phyloP scores from a whole-genome alignment of 2,113 vertebrate species.

The Dromiciops gliroides region DNA sequence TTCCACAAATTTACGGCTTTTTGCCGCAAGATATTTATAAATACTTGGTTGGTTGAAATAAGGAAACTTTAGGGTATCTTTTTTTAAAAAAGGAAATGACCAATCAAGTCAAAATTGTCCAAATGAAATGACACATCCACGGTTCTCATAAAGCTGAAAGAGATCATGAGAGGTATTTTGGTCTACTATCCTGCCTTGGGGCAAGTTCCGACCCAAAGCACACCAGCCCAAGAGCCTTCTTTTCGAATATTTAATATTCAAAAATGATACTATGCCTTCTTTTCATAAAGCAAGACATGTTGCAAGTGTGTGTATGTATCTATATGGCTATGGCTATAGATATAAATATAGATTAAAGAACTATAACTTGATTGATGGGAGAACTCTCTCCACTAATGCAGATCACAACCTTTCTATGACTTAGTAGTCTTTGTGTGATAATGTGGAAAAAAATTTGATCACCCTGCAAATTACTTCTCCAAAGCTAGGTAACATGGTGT shows the following conservation, averaged over 20 bases:
- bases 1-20: not conserved
- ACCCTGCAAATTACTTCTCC: not conserved
- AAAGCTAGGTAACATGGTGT: not conserved
- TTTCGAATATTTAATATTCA: not conserved
- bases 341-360: not conserved
- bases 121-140: not conserved
- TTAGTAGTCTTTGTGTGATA: not conserved
- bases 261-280: not conserved
- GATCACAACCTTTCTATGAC: not conserved
- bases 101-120: not conserved
- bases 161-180: not conserved
- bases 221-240: not conserved
- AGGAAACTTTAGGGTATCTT: not conserved
- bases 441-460: not conserved
- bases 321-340: not conserved
- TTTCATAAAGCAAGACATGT: not conserved
- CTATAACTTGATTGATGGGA: not conserved
- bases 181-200: not conserved
- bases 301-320: too few species aligned
- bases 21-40: not conserved
- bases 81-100: not conserved
- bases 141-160: not conserved
- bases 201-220: not conserved
- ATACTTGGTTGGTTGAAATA: not conserved
- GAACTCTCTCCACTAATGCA: not conserved